These are phyloP conservation scores for Thunnus albacares DNA, from an alignment of 2,797 vertebrate genomes.

Conservation along the genomic window DNA sequence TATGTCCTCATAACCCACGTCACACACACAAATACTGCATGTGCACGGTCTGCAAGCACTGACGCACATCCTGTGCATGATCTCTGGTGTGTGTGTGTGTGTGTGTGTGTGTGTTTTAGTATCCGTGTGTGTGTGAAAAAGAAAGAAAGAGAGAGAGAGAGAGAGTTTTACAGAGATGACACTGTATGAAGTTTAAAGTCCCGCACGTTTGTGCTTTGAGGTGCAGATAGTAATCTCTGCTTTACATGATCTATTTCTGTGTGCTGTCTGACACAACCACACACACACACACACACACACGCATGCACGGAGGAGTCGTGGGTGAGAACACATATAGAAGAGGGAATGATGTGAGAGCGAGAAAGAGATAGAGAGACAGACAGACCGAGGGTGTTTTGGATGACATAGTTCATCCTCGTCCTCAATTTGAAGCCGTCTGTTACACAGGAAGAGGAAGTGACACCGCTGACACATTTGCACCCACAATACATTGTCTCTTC, in stretches of 20 bases:
- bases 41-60: conserved; percentile 39
- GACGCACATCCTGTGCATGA: conserved; percentile 49
- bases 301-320: conserved; percentile 1
- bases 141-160: too few relatives aligned
- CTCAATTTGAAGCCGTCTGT: conserved; percentile 29
- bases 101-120: conserved; percentile 6
- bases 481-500: conserved; percentile 7
- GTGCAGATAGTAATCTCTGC: conserved; percentile 67
- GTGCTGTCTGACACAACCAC: conserved; percentile 33
- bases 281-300: conserved; percentile 15
- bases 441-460: conserved; percentile 66
- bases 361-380: conserved; percentile 11
- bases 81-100: neutral
- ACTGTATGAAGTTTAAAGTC: conserved; percentile 36
- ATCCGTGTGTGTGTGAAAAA: too few relatives aligned
- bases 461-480: conserved; percentile 8
- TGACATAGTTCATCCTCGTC: conserved; percentile 42
- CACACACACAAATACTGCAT: conserved; percentile 18
- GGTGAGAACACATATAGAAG: conserved; percentile 12
- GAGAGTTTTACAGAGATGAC: conserved; percentile 13
- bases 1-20: conserved; percentile 21
- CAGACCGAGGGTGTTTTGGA: conserved; percentile 16
- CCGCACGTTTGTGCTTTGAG: conserved; percentile 31
- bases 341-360: conserved; percentile 36
- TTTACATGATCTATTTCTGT: conserved; percentile 79